Conservation (phyloP, 2,113 vertebrate species). For the Seriola quinqueradiata region DNA sequence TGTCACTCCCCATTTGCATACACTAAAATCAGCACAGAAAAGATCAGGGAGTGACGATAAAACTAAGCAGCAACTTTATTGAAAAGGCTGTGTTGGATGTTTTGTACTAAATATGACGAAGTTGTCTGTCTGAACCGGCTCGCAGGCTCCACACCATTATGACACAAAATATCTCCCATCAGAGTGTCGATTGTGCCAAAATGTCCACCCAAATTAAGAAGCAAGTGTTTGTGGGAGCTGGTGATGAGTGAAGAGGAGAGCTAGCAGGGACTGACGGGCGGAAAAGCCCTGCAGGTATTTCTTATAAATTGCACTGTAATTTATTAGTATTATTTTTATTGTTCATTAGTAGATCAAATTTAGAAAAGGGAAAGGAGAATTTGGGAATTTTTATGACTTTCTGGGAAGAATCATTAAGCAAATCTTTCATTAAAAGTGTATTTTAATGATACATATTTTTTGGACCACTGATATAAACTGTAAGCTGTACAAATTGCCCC, state of each 20-base stretch:
- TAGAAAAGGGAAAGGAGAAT: slow-evolving; percentile 34
- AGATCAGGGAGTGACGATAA: neutral
- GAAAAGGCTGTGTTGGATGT: neutral
- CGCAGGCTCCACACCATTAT: neutral
- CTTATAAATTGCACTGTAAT: slow-evolving; percentile 81
- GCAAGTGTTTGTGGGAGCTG: slow-evolving; percentile 54
- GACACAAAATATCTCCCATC: slow-evolving; percentile 35
- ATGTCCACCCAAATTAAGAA: slow-evolving; percentile 44
- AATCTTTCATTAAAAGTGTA: slow-evolving; percentile 37
- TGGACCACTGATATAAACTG: slow-evolving; percentile 52
- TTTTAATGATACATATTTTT: slow-evolving; percentile 50
- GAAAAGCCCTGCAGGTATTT: slow-evolving; percentile 62
- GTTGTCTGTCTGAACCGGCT: slow-evolving; percentile 21
- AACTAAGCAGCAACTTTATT: too few relatives aligned
- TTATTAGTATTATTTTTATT: slow-evolving; percentile 78
- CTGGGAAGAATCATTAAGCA: slow-evolving; percentile 39
- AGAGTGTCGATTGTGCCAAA: slow-evolving; percentile 77
- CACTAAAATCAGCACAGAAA: neutral
- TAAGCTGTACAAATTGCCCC: slow-evolving; percentile 44
- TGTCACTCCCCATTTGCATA: neutral
- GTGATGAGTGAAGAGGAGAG: slow-evolving; percentile 4
- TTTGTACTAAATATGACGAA: neutral
- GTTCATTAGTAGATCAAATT: slow-evolving; percentile 52
- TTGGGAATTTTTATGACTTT: slow-evolving; percentile 55
- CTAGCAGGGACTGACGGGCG: slow-evolving; percentile 26